Evolutionary conservation across 2,888 invertebrate species (phyloP).

Genomic region (Meandrusa payeni): DNA sequence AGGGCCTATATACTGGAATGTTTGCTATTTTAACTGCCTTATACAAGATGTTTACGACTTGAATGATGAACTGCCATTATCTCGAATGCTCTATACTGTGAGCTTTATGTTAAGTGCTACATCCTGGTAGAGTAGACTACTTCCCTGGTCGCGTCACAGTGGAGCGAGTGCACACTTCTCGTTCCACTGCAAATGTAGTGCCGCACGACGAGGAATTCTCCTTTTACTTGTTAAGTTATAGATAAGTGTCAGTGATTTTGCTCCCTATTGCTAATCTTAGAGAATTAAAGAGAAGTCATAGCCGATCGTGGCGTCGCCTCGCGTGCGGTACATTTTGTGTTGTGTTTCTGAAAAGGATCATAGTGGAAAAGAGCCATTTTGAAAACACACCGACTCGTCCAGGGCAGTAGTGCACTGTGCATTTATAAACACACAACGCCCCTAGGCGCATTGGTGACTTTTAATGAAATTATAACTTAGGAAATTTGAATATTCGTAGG

Average conservation of each 20-base stretch:
- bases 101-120: constrained; percentile 63
- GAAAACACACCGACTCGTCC: constrained; percentile 89
- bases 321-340: constrained; percentile 85
- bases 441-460: constrained; percentile 57
- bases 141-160: constrained; percentile 66
- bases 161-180: constrained; percentile 46
- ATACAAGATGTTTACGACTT: constrained; percentile 29
- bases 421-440: constrained; percentile 64
- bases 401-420: constrained; percentile 69
- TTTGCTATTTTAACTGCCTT: not conserved
- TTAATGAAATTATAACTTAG: constrained; percentile 57
- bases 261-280: too few relatives aligned
- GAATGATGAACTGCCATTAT: constrained; percentile 63
- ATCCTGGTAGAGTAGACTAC: constrained; percentile 63
- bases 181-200: constrained; percentile 65
- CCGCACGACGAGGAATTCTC: constrained; percentile 39
- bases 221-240: constrained; percentile 33
- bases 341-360: constrained; percentile 92
- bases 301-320: constrained; percentile 36
- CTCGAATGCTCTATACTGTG: constrained; percentile 62
- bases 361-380: constrained; percentile 93
- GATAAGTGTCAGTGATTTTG: constrained; percentile 43
- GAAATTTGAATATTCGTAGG: constrained; percentile 57
- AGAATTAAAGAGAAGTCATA: constrained; percentile 23
- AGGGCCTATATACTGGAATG: too few relatives aligned